Base-by-base conservation (phyloP, 1,140 invertebrate species). In the Coboldia fuscipes region DNA sequence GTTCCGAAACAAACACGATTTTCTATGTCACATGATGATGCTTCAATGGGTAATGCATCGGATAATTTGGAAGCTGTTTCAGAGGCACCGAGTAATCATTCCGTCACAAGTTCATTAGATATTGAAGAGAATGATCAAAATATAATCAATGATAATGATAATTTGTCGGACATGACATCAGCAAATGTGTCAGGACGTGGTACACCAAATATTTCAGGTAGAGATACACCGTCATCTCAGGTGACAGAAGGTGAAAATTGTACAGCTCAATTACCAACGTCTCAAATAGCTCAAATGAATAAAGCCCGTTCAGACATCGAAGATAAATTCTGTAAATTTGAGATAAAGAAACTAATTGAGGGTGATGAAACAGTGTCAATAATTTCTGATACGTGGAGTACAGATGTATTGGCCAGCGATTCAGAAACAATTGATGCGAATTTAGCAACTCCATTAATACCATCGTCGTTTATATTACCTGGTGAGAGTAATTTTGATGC, bases 251-350 rank as follows among this genome's bases (percentile, higher is more conserved):
- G 76, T n/a, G 78, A 79, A 38, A 70, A 72, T 37, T 27, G 58
- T 37, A 57, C 41, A 50, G 40, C 47, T 18, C 45, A 61, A 39
- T 53, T 60, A 50, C 45, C 48, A 36, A 56, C 58, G 40, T 61
- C 58, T 22, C 45, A 47, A 59, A 63, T 57, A 43, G 62, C 63
- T 1, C 67, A 66, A 39, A 46, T 68, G n/a, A 85, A 88, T 45
- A 77, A 83, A 51, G 75, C 72, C 17, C 63, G 78, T 6, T 82
- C 79, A 37, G 92, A 97, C 49, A 89, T 98, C 36, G 90, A 96
- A 45, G 93, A 97, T 39, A 92, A 96, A 56, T 98, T 98, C 68
- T 93, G 92, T 46, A 94, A 94, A 60, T 98, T 98, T 60, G 90
- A 93, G 50, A 88, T 97, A 21, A 88, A 83, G 54, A 82, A 82